Conservation (phyloP, 1,140 invertebrate species). For the Meloidogyne exigua region DNA sequence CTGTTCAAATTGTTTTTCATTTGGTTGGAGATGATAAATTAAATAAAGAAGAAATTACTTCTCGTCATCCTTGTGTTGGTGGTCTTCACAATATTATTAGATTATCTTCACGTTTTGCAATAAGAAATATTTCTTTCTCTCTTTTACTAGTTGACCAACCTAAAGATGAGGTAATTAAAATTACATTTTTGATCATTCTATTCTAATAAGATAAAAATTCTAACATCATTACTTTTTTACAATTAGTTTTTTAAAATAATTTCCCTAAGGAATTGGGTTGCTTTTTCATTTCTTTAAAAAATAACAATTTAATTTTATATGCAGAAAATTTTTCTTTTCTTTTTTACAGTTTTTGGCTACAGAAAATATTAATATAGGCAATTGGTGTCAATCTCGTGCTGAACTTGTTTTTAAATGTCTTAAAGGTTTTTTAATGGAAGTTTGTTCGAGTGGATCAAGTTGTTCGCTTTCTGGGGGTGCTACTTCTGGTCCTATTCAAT, state of each 20-base stretch:
- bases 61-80: slow-evolving; percentile 88
- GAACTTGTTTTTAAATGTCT: slow-evolving; percentile 96
- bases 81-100: slow-evolving; percentile 91
- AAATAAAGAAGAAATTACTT: slow-evolving; percentile 77
- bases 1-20: slow-evolving; percentile 78
- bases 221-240: too few relatives aligned
- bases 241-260: too few relatives aligned
- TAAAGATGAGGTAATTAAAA: slow-evolving; percentile 73
- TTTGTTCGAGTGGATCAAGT: slow-evolving; percentile 38
- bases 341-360: background rate
- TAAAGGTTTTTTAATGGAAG: slow-evolving; percentile 97
- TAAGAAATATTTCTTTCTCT: slow-evolving; percentile 87
- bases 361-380: slow-evolving; percentile 82
- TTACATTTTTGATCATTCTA: too few relatives aligned
- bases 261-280: too few relatives aligned
- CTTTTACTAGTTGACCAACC: slow-evolving; percentile 86
- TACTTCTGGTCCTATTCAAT: slow-evolving; percentile 10
- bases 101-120: slow-evolving; percentile 85
- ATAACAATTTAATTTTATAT: background rate
- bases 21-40: slow-evolving; percentile 71
- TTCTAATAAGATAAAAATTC: too few relatives aligned
- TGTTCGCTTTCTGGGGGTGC: background rate
- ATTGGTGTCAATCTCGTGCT: slow-evolving; percentile 89
- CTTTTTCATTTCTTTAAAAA: too few relatives aligned
- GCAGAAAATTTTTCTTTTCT: slow-evolving; percentile 62